A percentile compares a stretch with the other conserved stretches of the same genome.
Conservation (phyloP, 1,140 invertebrate species). For the Pseudomyrmex sp. region DNA sequence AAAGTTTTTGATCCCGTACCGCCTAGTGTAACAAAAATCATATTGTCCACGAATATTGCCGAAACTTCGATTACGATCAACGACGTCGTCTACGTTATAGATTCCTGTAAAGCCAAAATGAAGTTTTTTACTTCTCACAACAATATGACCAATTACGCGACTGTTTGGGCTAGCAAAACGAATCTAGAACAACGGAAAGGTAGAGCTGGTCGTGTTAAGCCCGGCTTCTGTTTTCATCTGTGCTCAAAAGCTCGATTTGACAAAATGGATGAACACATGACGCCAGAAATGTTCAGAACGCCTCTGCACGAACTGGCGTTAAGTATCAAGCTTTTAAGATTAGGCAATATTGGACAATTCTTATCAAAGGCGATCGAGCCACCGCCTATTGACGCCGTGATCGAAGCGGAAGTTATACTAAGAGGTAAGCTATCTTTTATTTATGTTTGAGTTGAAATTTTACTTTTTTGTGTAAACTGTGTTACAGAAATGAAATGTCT, state of each 20-base stretch:
- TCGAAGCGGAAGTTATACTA: conserved; percentile 93
- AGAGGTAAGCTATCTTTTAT: conserved; percentile 80
- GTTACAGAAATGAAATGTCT: conserved; percentile 94
- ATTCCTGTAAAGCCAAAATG: conserved; percentile 97
- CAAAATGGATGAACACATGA: conserved; percentile 95
- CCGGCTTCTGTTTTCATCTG: conserved; percentile 96
- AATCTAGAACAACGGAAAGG: conserved; percentile 97
- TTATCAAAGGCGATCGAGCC: conserved; percentile 97
- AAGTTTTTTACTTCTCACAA: conserved; percentile 98
- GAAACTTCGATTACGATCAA: conserved; percentile 98
- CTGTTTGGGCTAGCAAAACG: conserved; percentile 96
- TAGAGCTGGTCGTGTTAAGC: conserved; percentile 94
- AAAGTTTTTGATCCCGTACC: conserved; percentile 94
- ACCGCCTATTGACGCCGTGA: conserved; percentile 96
- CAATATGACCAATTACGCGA: conserved; percentile 97
- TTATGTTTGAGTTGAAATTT: not conserved
- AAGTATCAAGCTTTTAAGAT: conserved; percentile 93
- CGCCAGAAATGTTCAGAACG: conserved; percentile 98
- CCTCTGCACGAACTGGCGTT: conserved; percentile 96
- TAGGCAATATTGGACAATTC: conserved; percentile 96
- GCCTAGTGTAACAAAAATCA: conserved; percentile 91
- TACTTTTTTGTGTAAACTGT: not conserved
- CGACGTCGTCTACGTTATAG: conserved; percentile 98
- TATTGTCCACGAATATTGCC: conserved; percentile 96
- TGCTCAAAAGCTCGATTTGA: conserved; percentile 91